Base-by-base conservation (phyloP, 2,113 vertebrate genomes). In the Prunella fulvescens region DNA sequence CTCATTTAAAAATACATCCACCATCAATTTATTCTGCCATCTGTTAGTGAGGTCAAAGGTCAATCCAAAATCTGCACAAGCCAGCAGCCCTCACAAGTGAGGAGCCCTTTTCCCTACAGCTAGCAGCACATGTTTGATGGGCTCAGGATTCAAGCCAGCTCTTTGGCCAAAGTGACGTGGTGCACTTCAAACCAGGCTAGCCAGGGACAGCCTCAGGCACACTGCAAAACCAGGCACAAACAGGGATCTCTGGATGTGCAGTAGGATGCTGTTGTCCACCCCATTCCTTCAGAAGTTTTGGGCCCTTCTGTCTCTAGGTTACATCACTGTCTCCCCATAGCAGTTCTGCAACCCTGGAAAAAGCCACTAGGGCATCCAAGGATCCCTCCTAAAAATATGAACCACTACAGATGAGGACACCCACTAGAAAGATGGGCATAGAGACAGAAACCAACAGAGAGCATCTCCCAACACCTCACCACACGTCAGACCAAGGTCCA, bases 121-220 rank as follows among this genome's bases (percentile, higher is more conserved):
- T 79, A 90, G 74, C n/a, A 61, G 45, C 1, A 1, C 31, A 29
- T 3, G 1, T 42, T 71, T 78, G 78, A 89, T 50, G 77, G 57
- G 64, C 61, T 74, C 14, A 35, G 77, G 84, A 91, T 47, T 33
- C 54, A 42, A 85, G 66, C 15, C 86, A 92, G 40, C 53, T 82
- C 78, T 56, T 16, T 1, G 1, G 61, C 17, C 51, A 35, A 70
- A 81, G 39, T 8, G 47, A 76, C 0, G 0, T 2, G 14, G 9
- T 24, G 8, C 11, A 18, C 29, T 54, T 60, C 0, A 5, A 86
- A 47, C 33, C 62, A 7, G 24, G 42, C 14, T 78, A 57, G 61
- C 12, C 48, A 54, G 39, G 35, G 51, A 84, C 51, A 91, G 77
- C 31, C 28, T 48, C 28, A 19, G 20, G 44, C 45, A 64, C 25